Evolutionary conservation across 1,140 invertebrate species (phyloP).

Genomic region (Scylla paramamosain): DNA sequence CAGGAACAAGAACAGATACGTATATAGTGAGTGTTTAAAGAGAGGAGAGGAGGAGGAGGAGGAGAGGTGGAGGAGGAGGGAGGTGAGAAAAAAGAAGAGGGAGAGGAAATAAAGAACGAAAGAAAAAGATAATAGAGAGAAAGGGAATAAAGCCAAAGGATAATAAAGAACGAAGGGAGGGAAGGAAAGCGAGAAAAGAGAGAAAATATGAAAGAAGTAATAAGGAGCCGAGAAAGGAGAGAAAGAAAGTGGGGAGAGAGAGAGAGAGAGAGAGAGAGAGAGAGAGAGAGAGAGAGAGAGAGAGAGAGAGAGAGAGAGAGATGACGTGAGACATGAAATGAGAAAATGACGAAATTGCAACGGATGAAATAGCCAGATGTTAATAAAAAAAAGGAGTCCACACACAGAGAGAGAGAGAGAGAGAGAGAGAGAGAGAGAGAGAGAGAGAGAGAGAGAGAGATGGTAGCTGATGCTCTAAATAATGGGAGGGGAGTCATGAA

Average conservation of each 20-base stretch:
- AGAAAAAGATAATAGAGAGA: no score
- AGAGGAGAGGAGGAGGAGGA: no score
- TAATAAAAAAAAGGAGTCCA: neutral
- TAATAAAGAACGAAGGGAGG: no score
- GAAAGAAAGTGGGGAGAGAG: neutral
- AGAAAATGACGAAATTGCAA: no score
- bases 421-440: neutral
- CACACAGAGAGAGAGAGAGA: neutral
- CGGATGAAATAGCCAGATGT: no score
- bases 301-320: constrained; percentile 12
- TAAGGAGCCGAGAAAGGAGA: neutral
- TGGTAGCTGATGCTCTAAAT: neutral
- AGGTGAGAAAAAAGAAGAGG: no score
- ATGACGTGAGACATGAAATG: no score
- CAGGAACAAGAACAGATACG: no score
- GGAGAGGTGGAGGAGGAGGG: no score
- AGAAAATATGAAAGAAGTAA: neutral
- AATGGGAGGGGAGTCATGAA: neutral
- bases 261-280: neutral
- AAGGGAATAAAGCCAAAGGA: neutral
- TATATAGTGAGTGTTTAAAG: no score
- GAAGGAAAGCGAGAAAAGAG: neutral
- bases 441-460: neutral
- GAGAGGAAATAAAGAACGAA: no score
- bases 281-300: neutral